Conservation (phyloP, 2,113 vertebrate genomes). For the Bungarus multicinctus region DNA sequence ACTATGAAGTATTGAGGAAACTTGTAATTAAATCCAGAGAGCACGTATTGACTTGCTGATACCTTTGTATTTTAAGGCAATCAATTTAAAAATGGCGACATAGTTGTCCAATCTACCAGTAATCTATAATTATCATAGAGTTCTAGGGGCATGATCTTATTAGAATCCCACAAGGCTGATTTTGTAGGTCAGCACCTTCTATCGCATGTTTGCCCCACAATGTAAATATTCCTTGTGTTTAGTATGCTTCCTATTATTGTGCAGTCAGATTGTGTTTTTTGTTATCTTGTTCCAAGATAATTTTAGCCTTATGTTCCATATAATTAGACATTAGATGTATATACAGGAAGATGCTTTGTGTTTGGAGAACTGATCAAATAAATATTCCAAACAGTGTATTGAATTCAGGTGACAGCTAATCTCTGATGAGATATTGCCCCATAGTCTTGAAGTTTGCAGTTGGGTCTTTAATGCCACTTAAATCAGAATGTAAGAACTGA, state of each 20-base stretch:
- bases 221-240: conserved; percentile 58
- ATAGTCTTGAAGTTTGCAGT: conserved; percentile 69
- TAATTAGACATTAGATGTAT: conserved; percentile 61
- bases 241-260: conserved; percentile 56
- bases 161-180: background rate
- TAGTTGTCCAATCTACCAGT: conserved; percentile 2
- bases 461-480: conserved; percentile 80
- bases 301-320: conserved; percentile 38
- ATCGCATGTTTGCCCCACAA: conserved; percentile 50
- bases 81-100: background rate
- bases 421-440: conserved; percentile 64
- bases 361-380: conserved; percentile 65
- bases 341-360: conserved; percentile 58
- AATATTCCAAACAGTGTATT: conserved; percentile 67
- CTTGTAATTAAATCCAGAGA: conserved; percentile 68
- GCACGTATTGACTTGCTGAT: conserved; percentile 28
- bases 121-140: background rate
- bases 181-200: background rate
- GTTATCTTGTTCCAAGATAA: conserved; percentile 57
- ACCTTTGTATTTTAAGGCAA: conserved; percentile 39
- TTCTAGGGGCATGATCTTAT: background rate
- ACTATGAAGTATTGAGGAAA: conserved; percentile 49
- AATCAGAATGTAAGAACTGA: conserved; percentile 82
- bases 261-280: conserved; percentile 47
- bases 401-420: conserved; percentile 78